Base-by-base conservation (phyloP, 2,113 vertebrate genomes). In the Scalopus aquaticus region DNA sequence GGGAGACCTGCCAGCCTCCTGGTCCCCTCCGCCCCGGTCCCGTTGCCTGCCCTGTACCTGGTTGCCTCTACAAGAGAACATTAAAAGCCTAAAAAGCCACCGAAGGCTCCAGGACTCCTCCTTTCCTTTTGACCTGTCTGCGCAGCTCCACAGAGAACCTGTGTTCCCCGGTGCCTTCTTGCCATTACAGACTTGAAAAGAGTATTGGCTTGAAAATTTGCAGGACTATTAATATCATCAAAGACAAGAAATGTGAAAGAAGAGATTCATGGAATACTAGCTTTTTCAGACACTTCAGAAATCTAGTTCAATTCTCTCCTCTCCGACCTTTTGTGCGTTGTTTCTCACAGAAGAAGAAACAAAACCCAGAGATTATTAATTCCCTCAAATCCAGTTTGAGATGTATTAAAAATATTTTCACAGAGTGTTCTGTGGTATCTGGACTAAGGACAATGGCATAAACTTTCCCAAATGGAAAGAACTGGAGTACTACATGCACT, bases 391-490 rank as follows among this genome's bases (percentile, higher is more conserved):
- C 22, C 22, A 88, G 9, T 60, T 24, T 87, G 72, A 9, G 49
- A 72, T 49, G 19, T 42, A 70, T 35, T 56, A 46, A 80, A 67
- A 32, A 32, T 80, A 82, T 90, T 96, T 93, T 92, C 88, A 89
- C 44, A 94, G 26, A 32, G 3, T 83, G 16, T 62, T 93, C 95
- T 81, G 46, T 95, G 88, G 54, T 88, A 58, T 28, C 42, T 74
- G 54, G 15, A 51, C 74, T 67, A 79, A 92, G 10, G 51, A 51
- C 35, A 90, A 76, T 92, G 56, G 69, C 24, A 74, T 86, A 74
- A 85, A 88, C 67, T 95, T 79, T 37, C 58, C 8, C 30, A 73
- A 82, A 67, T 1, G 79, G 42, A 12, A 70, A 35, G 58, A 54
- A 44, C 9, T 17, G 37, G 20, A 74, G 13, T 24, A 20, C 16